A percentile compares a stretch with the other conserved stretches of the same genome.
These are phyloP conservation scores for Eulimnadia texana DNA, from an alignment of 1,140 invertebrate genomes.

Conservation along the genomic window DNA sequence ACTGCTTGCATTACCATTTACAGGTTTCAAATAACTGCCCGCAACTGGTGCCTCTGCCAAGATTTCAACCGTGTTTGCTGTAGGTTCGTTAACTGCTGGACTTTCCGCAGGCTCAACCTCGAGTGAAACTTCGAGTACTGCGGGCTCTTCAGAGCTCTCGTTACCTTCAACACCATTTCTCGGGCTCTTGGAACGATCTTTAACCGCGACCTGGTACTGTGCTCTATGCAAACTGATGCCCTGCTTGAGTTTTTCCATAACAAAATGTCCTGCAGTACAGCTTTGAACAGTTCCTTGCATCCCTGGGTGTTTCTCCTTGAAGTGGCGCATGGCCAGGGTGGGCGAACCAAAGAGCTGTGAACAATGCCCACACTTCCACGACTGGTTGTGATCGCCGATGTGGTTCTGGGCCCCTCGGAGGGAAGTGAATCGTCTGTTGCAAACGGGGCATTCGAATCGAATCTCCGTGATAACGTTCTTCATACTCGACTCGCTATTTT, in stretches of 20 bases:
- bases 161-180: neutral
- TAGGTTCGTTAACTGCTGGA: neutral
- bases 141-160: neutral
- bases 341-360: slow-evolving; percentile 1
- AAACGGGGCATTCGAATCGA: neutral
- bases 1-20: neutral
- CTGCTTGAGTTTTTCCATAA: slow-evolving; percentile 1
- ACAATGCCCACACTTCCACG: slow-evolving; percentile 6
- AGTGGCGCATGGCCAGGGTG: neutral
- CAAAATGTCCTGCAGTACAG: neutral
- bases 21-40: neutral
- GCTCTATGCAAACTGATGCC: neutral
- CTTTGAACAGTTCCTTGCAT: slow-evolving; percentile 1
- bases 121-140: neutral
- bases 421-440: neutral
- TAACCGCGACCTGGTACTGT: no score
- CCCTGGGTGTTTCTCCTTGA: neutral
- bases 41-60: neutral
- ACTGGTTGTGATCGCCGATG: slow-evolving; percentile 2
- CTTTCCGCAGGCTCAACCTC: neutral
- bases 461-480: neutral
- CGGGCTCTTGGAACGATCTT: neutral
- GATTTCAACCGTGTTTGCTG: no score
- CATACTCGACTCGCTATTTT: neutral
- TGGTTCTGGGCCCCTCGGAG: neutral